Base-by-base conservation (phyloP, 2,797 vertebrate species). In the Percopsis omiscomaycus region DNA sequence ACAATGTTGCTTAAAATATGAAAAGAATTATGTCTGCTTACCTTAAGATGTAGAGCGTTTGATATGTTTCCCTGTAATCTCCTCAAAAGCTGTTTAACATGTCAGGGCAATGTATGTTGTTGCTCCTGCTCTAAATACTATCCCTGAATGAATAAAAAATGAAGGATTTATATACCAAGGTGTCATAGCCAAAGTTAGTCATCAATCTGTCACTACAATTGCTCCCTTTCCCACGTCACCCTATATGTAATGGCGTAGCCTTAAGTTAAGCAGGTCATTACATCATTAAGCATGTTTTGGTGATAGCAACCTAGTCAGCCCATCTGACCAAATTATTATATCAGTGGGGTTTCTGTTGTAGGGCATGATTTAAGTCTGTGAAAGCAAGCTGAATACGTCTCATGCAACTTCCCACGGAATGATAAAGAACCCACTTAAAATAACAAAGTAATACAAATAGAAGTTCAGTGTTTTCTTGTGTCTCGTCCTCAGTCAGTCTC, bases 201-300 rank as follows among this genome's bases (percentile, higher is more conserved):
- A 91, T 88, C 76, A 54, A 78, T 86, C 84, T 83, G 87, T 90
- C 89, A 85, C 81, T 83, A 69, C 86, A 88, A 86, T 89, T 80
- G 83, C 79, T 69, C 72, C 75, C 81, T 73, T 74, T 74, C 83
- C 81, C 85, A 86, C 82, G 85, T 90, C 88, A 89, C 71, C 68
- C 69, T 60, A 73, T 78, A 84, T 84, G 76, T 88, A 84, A 79
- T 76, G 73, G 76, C 42, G 62, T 59, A 14, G 56, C 37, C 6
- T 6, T 42, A 42, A 8, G 37, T 42, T 42, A 10, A 56, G 61
- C 27, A 11, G 64, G 52, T 56, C 6, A 42, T 6, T 42, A 42
- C 6, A 5, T 9, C 37, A 42, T 42, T 42, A 42, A 42, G 9
- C 9, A 9, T 42, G 37, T 42, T 42, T 2, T 42, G 37, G 6